These are phyloP conservation scores for Pseudorhiza aurosa DNA, from an alignment of 30 jellyfish, hydroid and myxozoan genomes.

Conservation along the genomic window DNA sequence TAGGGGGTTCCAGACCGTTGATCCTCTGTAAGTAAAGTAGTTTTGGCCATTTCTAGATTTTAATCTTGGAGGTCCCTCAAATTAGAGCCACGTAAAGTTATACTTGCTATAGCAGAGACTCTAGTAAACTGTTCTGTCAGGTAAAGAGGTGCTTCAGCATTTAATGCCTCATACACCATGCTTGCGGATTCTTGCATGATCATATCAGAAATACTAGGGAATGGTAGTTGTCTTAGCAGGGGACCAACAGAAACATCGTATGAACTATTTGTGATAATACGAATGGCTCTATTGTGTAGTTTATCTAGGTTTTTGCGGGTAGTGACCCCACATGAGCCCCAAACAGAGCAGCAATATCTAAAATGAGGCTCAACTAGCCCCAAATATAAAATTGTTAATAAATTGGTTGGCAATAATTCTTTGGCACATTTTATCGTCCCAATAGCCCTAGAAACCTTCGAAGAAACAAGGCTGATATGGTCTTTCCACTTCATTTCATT, in stretches of 20 bases:
- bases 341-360: slow-evolving; percentile 6
- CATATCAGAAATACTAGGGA: slow-evolving; percentile 11
- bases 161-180: slow-evolving; percentile 8
- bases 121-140: slow-evolving; percentile 4
- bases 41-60: background rate
- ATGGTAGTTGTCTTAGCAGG: slow-evolving; percentile 9
- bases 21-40: slow-evolving; percentile 23
- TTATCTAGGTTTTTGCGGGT: slow-evolving; percentile 12
- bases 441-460: too few relatives aligned
- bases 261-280: background rate
- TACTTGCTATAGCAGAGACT: background rate
- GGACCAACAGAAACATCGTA: slow-evolving; percentile 6
- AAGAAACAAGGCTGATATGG: background rate
- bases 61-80: slow-evolving; percentile 8
- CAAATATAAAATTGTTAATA: too few relatives aligned
- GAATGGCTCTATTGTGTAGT: slow-evolving; percentile 17
- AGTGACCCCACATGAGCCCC: slow-evolving; percentile 18
- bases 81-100: background rate
- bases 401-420: too few relatives aligned
- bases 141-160: background rate
- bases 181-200: slow-evolving; percentile 6
- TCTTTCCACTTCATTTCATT: background rate
- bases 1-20: slow-evolving; percentile 1
- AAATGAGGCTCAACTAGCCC: too few relatives aligned
- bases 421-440: too few relatives aligned